Conservation (phyloP, 2,888 invertebrate species). For the Callyntrura sp. region DNA sequence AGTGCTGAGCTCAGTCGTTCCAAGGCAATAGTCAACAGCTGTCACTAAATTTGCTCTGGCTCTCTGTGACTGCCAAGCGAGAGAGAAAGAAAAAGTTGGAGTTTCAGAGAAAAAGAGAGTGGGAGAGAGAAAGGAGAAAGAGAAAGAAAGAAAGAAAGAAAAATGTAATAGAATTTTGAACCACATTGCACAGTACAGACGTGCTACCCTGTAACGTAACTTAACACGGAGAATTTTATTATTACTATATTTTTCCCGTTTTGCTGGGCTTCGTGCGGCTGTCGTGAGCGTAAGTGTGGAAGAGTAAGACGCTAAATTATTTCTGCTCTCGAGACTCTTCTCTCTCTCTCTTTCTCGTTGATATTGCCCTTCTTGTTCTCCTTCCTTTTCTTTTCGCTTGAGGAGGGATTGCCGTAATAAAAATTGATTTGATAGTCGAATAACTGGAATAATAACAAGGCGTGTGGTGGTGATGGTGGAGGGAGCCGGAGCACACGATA, state of each 20-base stretch:
- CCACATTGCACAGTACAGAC: background rate
- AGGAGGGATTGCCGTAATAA: constrained; percentile 29
- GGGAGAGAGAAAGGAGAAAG: background rate
- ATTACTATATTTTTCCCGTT: background rate
- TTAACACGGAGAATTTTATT: no score
- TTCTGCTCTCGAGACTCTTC: background rate
- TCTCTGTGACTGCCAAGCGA: background rate
- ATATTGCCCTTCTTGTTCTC: constrained; percentile 11
- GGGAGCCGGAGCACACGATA: background rate
- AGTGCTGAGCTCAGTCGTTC: constrained; percentile 48
- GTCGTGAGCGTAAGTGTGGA: background rate
- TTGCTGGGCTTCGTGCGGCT: background rate
- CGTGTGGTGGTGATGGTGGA: background rate
- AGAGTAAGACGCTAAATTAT: constrained; percentile 26
- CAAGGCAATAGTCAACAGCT: constrained; percentile 79
- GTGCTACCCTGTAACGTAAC: background rate
- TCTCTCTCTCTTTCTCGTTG: background rate
- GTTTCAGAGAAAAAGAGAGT: background rate
- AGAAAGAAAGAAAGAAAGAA: background rate
- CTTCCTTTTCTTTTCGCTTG: constrained; percentile 4
- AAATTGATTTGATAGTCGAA: constrained; percentile 51
- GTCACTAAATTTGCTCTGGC: constrained; percentile 72
- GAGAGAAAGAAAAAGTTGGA: background rate
- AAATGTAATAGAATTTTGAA: background rate
- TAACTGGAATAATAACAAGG: background rate